Base-by-base conservation (phyloP, 2,888 invertebrate species). In the Pseudococcus viburni region DNA sequence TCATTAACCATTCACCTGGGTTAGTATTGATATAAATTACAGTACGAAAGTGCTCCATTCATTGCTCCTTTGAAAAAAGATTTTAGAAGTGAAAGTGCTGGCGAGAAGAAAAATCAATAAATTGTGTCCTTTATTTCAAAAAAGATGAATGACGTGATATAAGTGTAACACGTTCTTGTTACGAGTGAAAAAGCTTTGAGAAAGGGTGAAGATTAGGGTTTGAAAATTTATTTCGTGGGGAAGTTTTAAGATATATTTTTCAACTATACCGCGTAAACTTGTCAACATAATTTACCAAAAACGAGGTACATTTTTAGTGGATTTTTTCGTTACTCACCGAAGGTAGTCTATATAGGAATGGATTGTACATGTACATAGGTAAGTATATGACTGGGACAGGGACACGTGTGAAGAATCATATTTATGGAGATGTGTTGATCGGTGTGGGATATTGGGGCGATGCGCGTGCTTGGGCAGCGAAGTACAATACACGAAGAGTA, bases 151-250 rank as follows among this genome's bases (percentile, higher is more conserved):
- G 77, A 77, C 77, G 39, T 77, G 77, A 77, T 77, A 77, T 77
- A 77, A 77, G 77, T 77, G 77, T 77, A 77, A 77, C 77, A 77
- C 77, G 77, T 77, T 77, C 77, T 77, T 77, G 77, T 42, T 77
- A 42, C 77, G 77, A 77, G 77, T 77, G 77, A 77, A 77, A 77
- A 77, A 77, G 33, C 77, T 77, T 77, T 17, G 77, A 77, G 26
- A 77, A 77, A 77, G 77, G 42, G 77, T 77, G 77, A 42, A 33
- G 77, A 77, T 42, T 42, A 77, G 77, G 77, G 77, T 26, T 33
- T 42, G 39, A 33, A 77, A 77, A 77, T 77, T 77, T 77, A 77
- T 77, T 77, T 77, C 77, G 77, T 42, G 77, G 42, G 68, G 68
- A 68, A 68, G 68, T 68, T 68, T 68, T 68, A 77, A 26, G 77